Evolutionary conservation across 2,797 vertebrate species (phyloP), one percentile per base, ranked within the genome.

Genomic region (Protonibea diacanthus): DNA sequence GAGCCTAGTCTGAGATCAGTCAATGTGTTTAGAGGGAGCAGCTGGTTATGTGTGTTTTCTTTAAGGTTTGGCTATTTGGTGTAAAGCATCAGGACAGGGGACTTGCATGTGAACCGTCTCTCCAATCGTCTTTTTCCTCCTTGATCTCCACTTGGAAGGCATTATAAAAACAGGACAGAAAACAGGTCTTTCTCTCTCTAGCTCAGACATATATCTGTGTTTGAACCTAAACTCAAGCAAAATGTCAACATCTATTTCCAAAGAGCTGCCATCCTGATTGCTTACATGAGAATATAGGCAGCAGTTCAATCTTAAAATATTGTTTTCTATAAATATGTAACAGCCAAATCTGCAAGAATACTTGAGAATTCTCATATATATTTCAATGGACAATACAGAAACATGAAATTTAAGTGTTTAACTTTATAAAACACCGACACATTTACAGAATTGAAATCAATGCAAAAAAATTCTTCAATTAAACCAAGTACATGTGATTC

Each of bases 1-100:
- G 75, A 93, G 91, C 95, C 94, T 93, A 94, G 93, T 94, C 95
- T 96, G 96, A 96, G 94, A 95, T 95, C 91, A 84, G 92, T 94
- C 92, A 58, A 85, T 88, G 71, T 85, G 75, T 87, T 85, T 80
- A 60, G 69, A 84, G 74, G 57, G 76, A 91, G 88, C 66, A 94
- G 92, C 68, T 83, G 86, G 87, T 93, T 93, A 95, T 82, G 74
- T 71, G 67, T 63, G 74, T 60, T 82, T 88, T 84, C 78, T 64
- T 17, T 60, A 83, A 75, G 86, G 84, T 82, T 68, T 76, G 89
- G 86, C 61, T 53, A 75, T 71, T 73, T 56, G 77, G 71, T 82
- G 80, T 89, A 87, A 91, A 90, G 87, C 92, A 92, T 92, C 92
- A 93, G 87, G 81, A 89, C 76, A 91, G 85, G 83, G 89, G 86